Conservation (phyloP, 2,113 vertebrate genomes). For the Synchiropus splendidus region DNA sequence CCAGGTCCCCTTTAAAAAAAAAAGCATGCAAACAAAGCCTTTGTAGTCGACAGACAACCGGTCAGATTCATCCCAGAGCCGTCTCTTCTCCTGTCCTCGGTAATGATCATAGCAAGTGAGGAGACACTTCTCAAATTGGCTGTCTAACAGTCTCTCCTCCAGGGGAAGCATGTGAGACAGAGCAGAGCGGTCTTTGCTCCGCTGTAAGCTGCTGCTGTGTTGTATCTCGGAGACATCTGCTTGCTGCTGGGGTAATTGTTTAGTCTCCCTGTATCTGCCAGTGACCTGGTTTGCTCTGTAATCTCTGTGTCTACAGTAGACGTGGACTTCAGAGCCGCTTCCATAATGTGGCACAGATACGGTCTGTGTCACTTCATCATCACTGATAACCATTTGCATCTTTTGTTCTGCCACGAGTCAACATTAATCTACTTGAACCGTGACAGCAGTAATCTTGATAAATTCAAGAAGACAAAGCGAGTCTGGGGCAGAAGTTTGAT, state of each 20-base stretch:
- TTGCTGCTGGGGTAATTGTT: slow-evolving; percentile 41
- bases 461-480: too few relatives aligned
- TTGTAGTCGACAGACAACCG: slow-evolving; percentile 4
- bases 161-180: slow-evolving; percentile 3
- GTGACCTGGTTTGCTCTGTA: slow-evolving; percentile 46
- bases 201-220: slow-evolving; percentile 21
- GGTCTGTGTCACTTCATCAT: too few relatives aligned
- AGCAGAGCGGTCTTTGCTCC: slow-evolving; percentile 23
- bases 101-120: slow-evolving; percentile 27
- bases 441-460: too few relatives aligned
- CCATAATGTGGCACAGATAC: too few relatives aligned
- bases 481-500: too few relatives aligned
- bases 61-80: slow-evolving; percentile 8
- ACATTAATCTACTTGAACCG: too few relatives aligned
- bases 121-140: slow-evolving; percentile 33
- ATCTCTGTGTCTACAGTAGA: slow-evolving; percentile 14
- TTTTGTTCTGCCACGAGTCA: too few relatives aligned
- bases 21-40: slow-evolving; percentile 1
- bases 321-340: too few relatives aligned
- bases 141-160: slow-evolving; percentile 30
- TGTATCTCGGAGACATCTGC: slow-evolving; percentile 31
- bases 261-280: slow-evolving; percentile 17
- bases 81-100: slow-evolving; percentile 3
- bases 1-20: too few relatives aligned
- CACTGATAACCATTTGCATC: too few relatives aligned